Conservation (phyloP, 2,113 vertebrate species). For the Albula glossodonta region DNA sequence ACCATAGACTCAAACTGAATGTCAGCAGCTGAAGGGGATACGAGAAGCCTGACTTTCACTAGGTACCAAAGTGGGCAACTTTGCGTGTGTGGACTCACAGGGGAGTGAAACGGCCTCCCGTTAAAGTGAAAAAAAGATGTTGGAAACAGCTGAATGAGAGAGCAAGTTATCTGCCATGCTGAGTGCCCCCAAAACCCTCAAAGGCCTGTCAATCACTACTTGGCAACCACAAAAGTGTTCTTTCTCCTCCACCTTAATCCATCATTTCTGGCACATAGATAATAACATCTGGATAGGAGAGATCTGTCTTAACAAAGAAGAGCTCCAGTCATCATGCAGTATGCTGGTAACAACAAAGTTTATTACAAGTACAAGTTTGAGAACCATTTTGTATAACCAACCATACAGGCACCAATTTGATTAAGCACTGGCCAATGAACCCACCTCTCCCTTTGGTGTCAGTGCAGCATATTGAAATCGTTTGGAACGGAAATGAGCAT, state of each 20-base stretch:
- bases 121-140: neutral
- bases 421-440: neutral
- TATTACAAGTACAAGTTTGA: neutral
- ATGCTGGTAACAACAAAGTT: neutral
- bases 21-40: neutral
- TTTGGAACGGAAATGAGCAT: neutral
- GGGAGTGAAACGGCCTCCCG: neutral
- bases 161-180: neutral
- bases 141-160: neutral
- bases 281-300: too few relatives aligned
- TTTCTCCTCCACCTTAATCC: too few relatives aligned
- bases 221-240: too few relatives aligned
- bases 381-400: neutral
- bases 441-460: neutral
- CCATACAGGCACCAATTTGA: neutral
- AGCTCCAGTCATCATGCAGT: too few relatives aligned
- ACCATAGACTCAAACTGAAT: neutral
- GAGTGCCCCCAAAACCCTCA: neutral
- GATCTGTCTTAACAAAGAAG: too few relatives aligned
- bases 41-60: too few relatives aligned
- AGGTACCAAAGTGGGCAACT: neutral
- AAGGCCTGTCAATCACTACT: too few relatives aligned
- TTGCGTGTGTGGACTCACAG: neutral
- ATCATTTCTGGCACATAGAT: too few relatives aligned
- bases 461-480: neutral